Evolutionary conservation across 2,797 vertebrate genomes (phyloP).

Genomic region (Aulostomus chinensis): DNA sequence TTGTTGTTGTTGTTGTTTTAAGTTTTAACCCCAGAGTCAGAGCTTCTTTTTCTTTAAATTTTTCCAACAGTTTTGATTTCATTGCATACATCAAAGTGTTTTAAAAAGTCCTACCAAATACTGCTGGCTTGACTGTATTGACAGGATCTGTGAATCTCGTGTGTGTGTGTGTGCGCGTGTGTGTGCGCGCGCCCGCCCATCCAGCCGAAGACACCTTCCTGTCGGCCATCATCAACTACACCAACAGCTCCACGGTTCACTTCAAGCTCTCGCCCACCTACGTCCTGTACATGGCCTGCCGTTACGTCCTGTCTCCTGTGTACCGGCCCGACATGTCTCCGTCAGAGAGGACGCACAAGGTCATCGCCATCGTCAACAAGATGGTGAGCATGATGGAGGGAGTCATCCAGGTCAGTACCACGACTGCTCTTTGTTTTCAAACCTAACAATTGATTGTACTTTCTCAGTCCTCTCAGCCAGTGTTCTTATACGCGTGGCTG

Average conservation of each 20-base stretch:
- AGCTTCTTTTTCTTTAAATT: too few species aligned
- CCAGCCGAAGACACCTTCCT: slow-evolving; percentile 97
- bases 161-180: neutral
- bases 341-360: slow-evolving; percentile 92
- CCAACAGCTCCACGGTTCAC: slow-evolving; percentile 98
- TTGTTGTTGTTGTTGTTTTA: too few species aligned
- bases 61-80: too few species aligned
- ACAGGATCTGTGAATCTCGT: neutral
- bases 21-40: too few species aligned
- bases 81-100: too few species aligned
- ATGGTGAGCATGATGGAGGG: slow-evolving; percentile 99
- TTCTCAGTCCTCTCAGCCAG: too few species aligned
- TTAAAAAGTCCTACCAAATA: too few species aligned
- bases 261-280: slow-evolving; percentile 97
- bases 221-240: slow-evolving; percentile 98
- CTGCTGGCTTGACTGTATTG: neutral
- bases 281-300: slow-evolving; percentile 96
- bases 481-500: too few species aligned
- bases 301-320: slow-evolving; percentile 90
- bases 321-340: slow-evolving; percentile 92
- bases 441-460: too few species aligned
- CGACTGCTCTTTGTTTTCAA: neutral
- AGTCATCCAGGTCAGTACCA: slow-evolving; percentile 94
- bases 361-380: slow-evolving; percentile 97
- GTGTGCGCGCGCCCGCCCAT: neutral